Base-by-base conservation (phyloP, 2,113 vertebrate species). In the Camelus dromedarius region DNA sequence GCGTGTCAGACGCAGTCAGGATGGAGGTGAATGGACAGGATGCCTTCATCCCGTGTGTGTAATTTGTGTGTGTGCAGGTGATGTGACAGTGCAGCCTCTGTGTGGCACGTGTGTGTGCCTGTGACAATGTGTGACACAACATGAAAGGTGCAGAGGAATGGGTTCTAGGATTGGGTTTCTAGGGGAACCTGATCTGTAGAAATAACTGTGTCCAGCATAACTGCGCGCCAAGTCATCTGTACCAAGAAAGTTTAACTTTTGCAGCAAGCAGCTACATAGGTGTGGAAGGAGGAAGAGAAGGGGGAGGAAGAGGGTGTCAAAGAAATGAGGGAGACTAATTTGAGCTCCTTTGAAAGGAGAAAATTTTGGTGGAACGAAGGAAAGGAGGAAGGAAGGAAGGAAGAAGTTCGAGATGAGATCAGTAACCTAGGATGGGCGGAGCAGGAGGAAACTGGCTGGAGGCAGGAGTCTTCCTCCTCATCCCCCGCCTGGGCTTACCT, bases 401-500 rank as follows among this genome's bases (percentile, higher is more conserved):
- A 30, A 52, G 66, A 35, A 38, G n/a, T 15, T 2, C 15, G 89
- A 94, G 83, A 26, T 11, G 18, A 20, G 38, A 19, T 48, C 48
- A 38, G 0, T 1, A 38, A 48, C 5, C 52, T 6, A 67, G 91
- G 35, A 32, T 92, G 95, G 79, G 93, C 91, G 93, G 95, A 79
- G 79, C 84, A 73, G 79, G 83, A 96, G 64, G 88, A 62, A 42
- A 50, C 10, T 89, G 13, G 35, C 62, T 46, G 76, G 90, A 72
- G 82, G 54, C 46, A 81, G 35, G 60, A 60, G 0, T 15, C 52
- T 67, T 42, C 93, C 48, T 73, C 1, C 70, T 30, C 89, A 15
- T 72, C 85, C 89, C 62, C 90, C 62, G 28, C 1, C 96, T 28
- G 96, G 77, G 95, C 98, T 99, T 99, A 99, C 98, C 98, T 99